These are phyloP conservation scores for Chrysolina oricalcia DNA, from an alignment of 2,888 invertebrate species.

Conservation along the genomic window DNA sequence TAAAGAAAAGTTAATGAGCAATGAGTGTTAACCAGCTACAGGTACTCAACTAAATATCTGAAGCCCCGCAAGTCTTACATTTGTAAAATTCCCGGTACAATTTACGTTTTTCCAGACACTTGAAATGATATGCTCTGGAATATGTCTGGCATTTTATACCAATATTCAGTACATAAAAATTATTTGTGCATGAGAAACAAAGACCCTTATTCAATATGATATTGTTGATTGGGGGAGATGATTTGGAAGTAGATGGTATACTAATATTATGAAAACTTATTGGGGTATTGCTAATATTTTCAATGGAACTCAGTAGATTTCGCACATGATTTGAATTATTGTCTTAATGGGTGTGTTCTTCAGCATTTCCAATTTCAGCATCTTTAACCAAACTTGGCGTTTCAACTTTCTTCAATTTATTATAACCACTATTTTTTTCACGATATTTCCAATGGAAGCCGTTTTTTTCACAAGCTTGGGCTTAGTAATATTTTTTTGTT, in stretches of 20 bases:
- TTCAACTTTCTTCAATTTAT: neutral
- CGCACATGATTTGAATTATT: slow-evolving; percentile 16
- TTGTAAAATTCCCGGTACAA: slow-evolving; percentile 3
- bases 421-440: neutral
- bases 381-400: neutral
- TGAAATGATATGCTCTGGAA: slow-evolving; percentile 13
- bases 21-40: neutral
- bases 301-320: neutral
- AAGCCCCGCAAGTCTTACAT: slow-evolving; percentile 7
- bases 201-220: slow-evolving; percentile 17
- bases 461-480: slow-evolving; percentile 13
- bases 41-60: neutral
- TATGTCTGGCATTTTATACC: slow-evolving; percentile 16
- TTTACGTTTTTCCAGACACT: slow-evolving; percentile 21
- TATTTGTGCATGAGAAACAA: slow-evolving; percentile 6
- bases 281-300: neutral
- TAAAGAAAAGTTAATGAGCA: neutral
- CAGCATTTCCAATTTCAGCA: slow-evolving; percentile 15
- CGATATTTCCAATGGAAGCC: slow-evolving; percentile 19
- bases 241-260: slow-evolving; percentile 14
- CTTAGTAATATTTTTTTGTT: slow-evolving; percentile 11
- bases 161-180: slow-evolving; percentile 16
- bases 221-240: slow-evolving; percentile 3
- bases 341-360: slow-evolving; percentile 3
- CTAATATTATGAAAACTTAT: neutral